Percentiles rank a stretch among this genome's conserved stretches.
Evolutionary conservation across 2,797 vertebrate species (phyloP).

Genomic region (Trematomus bernacchii): DNA sequence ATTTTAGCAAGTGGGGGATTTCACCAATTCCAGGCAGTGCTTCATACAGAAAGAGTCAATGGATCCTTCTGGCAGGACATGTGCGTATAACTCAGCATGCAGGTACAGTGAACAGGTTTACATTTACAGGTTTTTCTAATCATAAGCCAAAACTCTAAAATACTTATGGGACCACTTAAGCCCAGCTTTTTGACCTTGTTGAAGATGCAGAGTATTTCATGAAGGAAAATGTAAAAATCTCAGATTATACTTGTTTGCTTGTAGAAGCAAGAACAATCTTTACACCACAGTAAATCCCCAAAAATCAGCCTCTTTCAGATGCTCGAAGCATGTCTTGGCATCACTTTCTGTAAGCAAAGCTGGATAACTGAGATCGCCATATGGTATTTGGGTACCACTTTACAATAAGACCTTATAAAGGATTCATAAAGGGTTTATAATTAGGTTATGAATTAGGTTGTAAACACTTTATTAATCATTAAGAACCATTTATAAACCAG

Average conservation of each 20-base stretch:
- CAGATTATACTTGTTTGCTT: not conserved
- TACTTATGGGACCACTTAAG: constrained; percentile 23
- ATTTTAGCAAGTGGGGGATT: constrained; percentile 11
- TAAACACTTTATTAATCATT: too few species aligned
- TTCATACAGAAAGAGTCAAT: constrained; percentile 33
- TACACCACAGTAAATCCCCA: constrained; percentile 7
- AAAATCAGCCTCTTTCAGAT: constrained; percentile 25
- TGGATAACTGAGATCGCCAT: constrained; percentile 30
- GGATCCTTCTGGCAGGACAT: constrained; percentile 30
- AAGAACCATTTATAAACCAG: too few species aligned
- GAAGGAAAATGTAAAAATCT: not conserved
- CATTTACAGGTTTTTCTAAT: constrained; percentile 1
- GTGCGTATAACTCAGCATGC: constrained; percentile 4
- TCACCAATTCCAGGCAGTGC: constrained; percentile 20
- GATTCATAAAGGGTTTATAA: too few species aligned
- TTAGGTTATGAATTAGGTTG: too few species aligned
- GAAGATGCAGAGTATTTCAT: constrained; percentile 1
- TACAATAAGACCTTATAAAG: too few species aligned
- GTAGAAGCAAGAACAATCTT: not conserved
- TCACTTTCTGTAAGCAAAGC: constrained; percentile 10
- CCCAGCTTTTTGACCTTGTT: not conserved
- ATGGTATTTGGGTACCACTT: constrained; percentile 8
- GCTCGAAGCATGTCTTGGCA: constrained; percentile 33
- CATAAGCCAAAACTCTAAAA: constrained; percentile 6
- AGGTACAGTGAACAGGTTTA: constrained; percentile 3